Conservation (phyloP, 2,113 vertebrate genomes). For the Aplodontia rufa region DNA sequence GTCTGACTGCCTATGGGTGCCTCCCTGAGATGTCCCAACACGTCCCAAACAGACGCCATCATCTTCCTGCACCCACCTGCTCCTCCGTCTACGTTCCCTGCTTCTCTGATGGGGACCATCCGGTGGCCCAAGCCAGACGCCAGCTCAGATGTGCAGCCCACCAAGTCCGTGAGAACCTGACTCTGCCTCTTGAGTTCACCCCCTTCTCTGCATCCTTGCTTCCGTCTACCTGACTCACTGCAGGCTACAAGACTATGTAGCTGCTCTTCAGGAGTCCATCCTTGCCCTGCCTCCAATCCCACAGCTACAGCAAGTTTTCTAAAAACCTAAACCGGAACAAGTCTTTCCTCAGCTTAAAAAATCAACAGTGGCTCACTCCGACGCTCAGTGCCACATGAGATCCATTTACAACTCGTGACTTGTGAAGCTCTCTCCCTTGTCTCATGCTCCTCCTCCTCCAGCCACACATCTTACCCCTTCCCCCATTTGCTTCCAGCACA, state of each 20-base stretch:
- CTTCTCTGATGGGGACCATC: background rate
- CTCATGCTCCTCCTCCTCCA: background rate
- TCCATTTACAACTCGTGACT: accelerated
- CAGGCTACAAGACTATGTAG: no score
- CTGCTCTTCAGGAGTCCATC: background rate
- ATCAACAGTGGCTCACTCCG: background rate
- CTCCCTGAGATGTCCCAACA: background rate
- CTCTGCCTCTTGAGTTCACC: background rate
- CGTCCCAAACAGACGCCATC: background rate
- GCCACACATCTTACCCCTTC: background rate
- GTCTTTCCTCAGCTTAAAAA: background rate
- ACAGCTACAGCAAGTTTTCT: background rate
- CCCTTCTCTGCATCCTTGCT: background rate
- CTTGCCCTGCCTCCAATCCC: background rate
- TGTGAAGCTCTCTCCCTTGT: background rate
- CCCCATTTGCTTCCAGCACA: background rate
- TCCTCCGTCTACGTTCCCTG: background rate
- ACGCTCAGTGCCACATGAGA: background rate
- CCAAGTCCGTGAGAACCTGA: background rate
- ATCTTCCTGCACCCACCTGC: background rate
- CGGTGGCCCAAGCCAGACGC: background rate
- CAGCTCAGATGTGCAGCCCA: background rate
- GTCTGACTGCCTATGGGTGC: no score
- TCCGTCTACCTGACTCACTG: background rate
- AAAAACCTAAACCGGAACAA: background rate